Evolutionary conservation across 2,888 invertebrate genomes (phyloP), one percentile per base, ranked within the genome.

Genomic region (Girardia tigrina): DNA sequence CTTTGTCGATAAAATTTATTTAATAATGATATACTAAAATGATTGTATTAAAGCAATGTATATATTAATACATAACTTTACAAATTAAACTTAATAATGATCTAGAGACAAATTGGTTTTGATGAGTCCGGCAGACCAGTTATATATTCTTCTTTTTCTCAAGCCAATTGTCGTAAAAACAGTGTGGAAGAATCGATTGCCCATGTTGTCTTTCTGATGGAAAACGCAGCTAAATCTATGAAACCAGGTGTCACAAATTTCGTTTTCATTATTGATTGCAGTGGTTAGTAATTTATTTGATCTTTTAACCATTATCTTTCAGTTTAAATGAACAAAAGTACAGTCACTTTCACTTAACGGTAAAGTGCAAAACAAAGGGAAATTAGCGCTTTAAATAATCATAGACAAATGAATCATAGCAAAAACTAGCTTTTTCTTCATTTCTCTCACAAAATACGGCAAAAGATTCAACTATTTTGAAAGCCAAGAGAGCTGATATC

Each of bases 21-120:
- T n/a, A n/a, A n/a, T n/a, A n/a, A n/a, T n/a, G n/a, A n/a, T n/a
- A n/a, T n/a, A n/a, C n/a, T n/a, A n/a, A n/a, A n/a, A n/a, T n/a
- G n/a, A n/a, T n/a, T n/a, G n/a, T n/a, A n/a, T n/a, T n/a, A n/a
- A n/a, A n/a, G n/a, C n/a, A n/a, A n/a, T n/a, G n/a, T n/a, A n/a
- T n/a, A n/a, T n/a, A n/a, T n/a, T n/a, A n/a, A 36, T 36, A 36
- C 16, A 12, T 36, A 36, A 12, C 16, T 36, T 36, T 36, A 36
- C 8, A 36, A 36, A 12, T 36, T 36, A 36, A 36, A 36, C 16
- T 8, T 12, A 36, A 36, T 36, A 12, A 16, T 36, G 16, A 36
- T 79, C 28, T 79, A 83, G 82, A 78, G 83, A 42, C 83, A 83
- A 76, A 80, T 83, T 8, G 83, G 83, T 0, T 81, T 81, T 78